phyloP scores from a whole-genome alignment of 1,140 invertebrate genomes.

The Paralvinella palmiformis region DNA sequence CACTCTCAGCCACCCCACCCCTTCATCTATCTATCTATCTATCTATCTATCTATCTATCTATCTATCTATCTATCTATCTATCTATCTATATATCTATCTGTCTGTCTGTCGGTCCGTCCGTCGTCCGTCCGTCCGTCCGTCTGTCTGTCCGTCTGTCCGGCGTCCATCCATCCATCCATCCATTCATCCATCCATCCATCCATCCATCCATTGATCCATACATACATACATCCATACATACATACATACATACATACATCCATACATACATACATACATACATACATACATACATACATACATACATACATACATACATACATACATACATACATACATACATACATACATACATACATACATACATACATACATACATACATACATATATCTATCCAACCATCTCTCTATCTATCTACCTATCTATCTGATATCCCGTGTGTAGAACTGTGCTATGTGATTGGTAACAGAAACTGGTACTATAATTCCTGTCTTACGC shows the following conservation, averaged over 20 bases:
- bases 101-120: background rate
- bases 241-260: constrained; percentile 11
- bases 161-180: background rate
- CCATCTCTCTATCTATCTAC: no score
- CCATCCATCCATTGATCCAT: constrained; percentile 1
- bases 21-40: no score
- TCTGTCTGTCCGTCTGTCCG: background rate
- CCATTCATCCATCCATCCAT: background rate
- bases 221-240: constrained; percentile 3
- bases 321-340: constrained; percentile 19
- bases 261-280: constrained; percentile 13
- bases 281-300: constrained; percentile 17
- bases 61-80: background rate
- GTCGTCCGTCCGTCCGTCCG: background rate
- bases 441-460: no score
- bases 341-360: constrained; percentile 18
- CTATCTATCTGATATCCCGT: no score
- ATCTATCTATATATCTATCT: background rate
- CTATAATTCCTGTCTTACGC: no score
- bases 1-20: no score
- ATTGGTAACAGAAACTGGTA: no score
- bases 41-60: no score
- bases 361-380: constrained; percentile 16
- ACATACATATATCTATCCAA: no score
- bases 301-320: constrained; percentile 19